Percentiles rank a stretch among this genome's conserved stretches.
These are phyloP conservation scores for Momotus momota DNA, from an alignment of 2,797 vertebrate genomes.

Conservation along the genomic window DNA sequence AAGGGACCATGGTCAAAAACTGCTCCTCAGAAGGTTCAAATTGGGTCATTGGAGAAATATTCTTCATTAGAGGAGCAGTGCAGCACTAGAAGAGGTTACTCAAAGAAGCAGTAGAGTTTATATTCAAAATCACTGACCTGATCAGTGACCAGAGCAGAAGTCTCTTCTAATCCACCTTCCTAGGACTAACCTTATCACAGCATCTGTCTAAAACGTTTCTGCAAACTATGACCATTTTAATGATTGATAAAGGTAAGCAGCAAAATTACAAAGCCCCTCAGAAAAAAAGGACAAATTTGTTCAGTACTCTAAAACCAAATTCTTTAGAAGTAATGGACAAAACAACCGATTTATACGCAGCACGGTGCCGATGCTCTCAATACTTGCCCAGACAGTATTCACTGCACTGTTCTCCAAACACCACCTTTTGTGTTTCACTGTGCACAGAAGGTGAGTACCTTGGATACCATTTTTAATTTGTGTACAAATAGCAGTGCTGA, in stretches of 20 bases:
- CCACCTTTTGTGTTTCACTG: background rate
- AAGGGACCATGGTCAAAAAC: background rate
- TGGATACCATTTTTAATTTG: background rate
- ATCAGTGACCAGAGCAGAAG: background rate
- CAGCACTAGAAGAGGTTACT: background rate
- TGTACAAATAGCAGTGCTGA: background rate
- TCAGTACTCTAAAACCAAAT: background rate
- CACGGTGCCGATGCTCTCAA: background rate
- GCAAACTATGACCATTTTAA: background rate
- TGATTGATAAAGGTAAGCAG: background rate
- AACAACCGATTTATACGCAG: background rate
- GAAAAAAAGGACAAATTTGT: background rate
- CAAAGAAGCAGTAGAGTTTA: background rate
- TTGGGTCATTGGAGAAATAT: background rate
- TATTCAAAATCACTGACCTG: background rate
- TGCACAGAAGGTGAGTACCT: background rate
- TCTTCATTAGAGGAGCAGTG: background rate
- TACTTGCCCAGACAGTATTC: background rate
- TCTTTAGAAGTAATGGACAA: background rate
- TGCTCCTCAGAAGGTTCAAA: background rate
- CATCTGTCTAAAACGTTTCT: background rate
- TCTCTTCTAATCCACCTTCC: background rate
- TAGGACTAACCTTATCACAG: background rate
- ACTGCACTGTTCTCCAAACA: background rate
- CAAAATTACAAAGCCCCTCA: background rate